Evolutionary conservation across 2,888 invertebrate genomes (phyloP), one percentile per base, ranked within the genome.

Genomic region (Trissonchulus sp.): DNA sequence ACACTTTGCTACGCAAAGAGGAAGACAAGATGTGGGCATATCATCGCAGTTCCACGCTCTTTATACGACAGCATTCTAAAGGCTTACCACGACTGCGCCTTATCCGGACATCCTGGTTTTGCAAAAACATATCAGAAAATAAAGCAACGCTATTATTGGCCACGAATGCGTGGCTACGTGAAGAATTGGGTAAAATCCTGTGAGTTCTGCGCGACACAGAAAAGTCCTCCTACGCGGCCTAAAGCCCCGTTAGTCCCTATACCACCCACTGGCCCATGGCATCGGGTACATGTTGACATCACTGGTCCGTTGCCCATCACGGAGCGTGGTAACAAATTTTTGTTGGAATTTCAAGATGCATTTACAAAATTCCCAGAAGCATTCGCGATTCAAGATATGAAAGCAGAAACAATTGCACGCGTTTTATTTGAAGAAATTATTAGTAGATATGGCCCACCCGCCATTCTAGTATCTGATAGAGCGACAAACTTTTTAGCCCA

Each of bases 401-500:
- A 8, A 38, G 37, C 75, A 23, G 28, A 3, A 1, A 63, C 48
- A 2, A 71, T 76, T 34, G 68, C 74, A 1, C 28, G 65, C 1
- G 69, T 60, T 34, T 63, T 76, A 1, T 3, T 72, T 34, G 33
- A 36, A 76, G 18, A 71, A 73, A 37, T 68, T 74, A 37, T 48
- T 23, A 23, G 15, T 23, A 75, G 34, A 31, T 60, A 63, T 38
- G 77, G 77, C 0, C 33, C 73, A 1, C 78, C 79, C 2, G 8
- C 34, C 1, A 63, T 30, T 0, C 36, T 81, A 0, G 35, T 79
- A 0, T 77, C 77, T 0, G 81, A 81, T 69, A 72, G 77, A 33
- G 79, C 79, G 0, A 75, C 74, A 0, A 77, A 77, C 34, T 81
- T 80, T 63, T 30, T 73, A 1, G 75, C 77, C 0, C 74, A 76